Evolutionary conservation across 2,797 vertebrate genomes (phyloP).

Genomic region (Neopelma chrysocephalum): DNA sequence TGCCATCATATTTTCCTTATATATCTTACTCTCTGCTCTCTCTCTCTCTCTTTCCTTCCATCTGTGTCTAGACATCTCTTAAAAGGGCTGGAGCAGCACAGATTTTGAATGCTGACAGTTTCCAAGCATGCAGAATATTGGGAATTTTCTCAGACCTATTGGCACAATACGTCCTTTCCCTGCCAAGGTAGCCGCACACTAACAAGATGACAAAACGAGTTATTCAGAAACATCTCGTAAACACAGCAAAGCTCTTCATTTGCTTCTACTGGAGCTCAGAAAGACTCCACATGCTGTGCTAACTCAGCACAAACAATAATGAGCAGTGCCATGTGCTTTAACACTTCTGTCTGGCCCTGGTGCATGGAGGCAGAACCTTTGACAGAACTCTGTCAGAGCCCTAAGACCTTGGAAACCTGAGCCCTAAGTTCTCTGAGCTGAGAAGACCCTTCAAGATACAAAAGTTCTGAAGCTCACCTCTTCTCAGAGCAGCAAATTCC

Average conservation of each 20-base stretch:
- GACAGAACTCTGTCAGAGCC: background rate
- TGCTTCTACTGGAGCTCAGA: background rate
- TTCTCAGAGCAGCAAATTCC: background rate
- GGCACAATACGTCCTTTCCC: background rate
- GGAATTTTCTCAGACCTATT: background rate
- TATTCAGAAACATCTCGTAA: background rate
- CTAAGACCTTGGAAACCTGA: background rate
- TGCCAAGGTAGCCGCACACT: background rate
- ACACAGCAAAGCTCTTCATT: background rate
- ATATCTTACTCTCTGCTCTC: background rate
- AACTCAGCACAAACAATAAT: background rate
- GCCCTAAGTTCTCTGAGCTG: background rate
- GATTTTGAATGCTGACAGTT: background rate
- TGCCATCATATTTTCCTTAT: background rate
- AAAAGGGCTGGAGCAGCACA: background rate
- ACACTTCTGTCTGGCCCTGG: background rate
- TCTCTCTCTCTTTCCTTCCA: background rate
- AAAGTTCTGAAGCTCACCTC: background rate
- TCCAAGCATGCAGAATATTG: background rate
- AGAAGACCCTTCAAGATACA: background rate
- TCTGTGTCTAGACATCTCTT: background rate
- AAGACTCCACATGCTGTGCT: background rate
- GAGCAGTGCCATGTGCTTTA: background rate
- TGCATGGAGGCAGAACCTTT: background rate
- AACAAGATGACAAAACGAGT: background rate